Percentiles rank a stretch among this genome's conserved stretches.
These are phyloP conservation scores for Cheirogaleus medius DNA, from an alignment of 2,113 vertebrate genomes.

Conservation along the genomic window DNA sequence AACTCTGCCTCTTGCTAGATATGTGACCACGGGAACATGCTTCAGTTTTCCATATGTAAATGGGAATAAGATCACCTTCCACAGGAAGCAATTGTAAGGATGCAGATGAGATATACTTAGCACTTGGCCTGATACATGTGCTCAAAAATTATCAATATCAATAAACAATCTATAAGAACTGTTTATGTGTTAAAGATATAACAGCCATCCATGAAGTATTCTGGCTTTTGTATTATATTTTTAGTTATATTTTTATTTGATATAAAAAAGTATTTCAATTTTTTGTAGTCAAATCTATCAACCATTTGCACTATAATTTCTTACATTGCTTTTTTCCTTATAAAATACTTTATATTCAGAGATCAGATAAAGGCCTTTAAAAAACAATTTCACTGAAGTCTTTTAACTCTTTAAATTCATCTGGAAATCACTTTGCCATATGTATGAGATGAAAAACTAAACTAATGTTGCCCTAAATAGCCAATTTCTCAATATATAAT, in stretches of 20 bases:
- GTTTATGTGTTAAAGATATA: not conserved
- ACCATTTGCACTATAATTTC: not conserved
- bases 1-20: not conserved
- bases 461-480: not conserved
- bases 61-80: not conserved
- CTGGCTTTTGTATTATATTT: not conserved
- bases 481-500: not conserved
- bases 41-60: not conserved
- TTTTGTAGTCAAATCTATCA: not conserved
- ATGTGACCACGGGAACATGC: not conserved
- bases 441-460: constrained; percentile 37
- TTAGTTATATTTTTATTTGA: not conserved
- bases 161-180: not conserved
- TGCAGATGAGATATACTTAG: not conserved
- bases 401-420: constrained; percentile 14
- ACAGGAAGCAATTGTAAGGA: not conserved
- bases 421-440: not conserved
- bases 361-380: not conserved
- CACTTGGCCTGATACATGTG: not conserved
- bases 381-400: not conserved
- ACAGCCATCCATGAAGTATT: not conserved
- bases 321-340: not conserved
- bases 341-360: constrained; percentile 28
- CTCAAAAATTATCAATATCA: not conserved
- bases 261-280: not conserved